Evolutionary conservation across 2,888 invertebrate genomes (phyloP).

Genomic region (Sesamia inferens): DNA sequence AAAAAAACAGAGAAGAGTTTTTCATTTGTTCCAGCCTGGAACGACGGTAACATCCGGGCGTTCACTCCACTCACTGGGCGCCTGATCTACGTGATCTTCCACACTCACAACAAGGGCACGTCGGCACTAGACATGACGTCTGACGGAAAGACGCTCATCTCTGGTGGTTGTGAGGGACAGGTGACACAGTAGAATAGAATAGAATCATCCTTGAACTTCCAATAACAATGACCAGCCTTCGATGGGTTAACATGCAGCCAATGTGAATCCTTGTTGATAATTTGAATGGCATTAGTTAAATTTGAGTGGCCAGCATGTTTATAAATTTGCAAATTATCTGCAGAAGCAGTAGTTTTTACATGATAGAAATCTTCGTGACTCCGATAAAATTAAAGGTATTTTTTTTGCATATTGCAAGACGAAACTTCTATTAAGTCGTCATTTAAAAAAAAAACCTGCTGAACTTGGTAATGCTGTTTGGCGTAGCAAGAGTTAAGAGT

Average conservation of each 20-base stretch:
- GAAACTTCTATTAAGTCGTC: neutral
- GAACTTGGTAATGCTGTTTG: neutral
- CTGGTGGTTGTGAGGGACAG: constrained; percentile 98
- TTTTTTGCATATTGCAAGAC: neutral
- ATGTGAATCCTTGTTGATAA: no score
- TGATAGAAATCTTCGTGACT: neutral
- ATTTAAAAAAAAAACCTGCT: no score
- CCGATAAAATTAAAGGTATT: neutral
- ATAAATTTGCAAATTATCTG: no score
- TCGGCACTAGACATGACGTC: constrained; percentile 94
- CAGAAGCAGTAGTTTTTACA: no score
- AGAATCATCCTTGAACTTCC: no score
- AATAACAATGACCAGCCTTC: no score
- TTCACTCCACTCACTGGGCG: constrained; percentile 96
- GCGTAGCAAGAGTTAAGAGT: neutral
- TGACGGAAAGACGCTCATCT: constrained; percentile 93
- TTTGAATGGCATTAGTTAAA: no score
- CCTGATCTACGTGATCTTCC: constrained; percentile 94
- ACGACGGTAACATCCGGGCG: constrained; percentile 94
- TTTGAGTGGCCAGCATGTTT: no score
- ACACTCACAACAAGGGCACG: constrained; percentile 97
- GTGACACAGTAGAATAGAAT: constrained; percentile 76
- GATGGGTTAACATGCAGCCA: no score
- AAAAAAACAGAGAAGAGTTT: no score
- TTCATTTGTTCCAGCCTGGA: constrained; percentile 90